Evolutionary conservation across 64 coral and sea anemone species (phyloP).

Genomic region (Pocillopora verrucosa): DNA sequence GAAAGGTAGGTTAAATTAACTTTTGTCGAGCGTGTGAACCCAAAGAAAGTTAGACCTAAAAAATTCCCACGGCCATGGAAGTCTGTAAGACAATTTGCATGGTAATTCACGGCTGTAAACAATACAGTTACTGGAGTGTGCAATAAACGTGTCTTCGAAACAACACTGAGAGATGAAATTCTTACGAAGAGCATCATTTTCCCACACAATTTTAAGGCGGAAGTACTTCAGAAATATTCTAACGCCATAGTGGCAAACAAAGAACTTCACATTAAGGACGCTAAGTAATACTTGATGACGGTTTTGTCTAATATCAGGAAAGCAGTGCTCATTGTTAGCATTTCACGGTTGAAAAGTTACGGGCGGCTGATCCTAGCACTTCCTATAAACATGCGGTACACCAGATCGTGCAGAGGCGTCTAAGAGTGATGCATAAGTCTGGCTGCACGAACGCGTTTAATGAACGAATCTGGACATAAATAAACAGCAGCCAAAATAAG

Average conservation of each 20-base stretch:
- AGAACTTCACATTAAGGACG: neutral
- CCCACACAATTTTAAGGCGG: neutral
- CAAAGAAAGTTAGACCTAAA: neutral
- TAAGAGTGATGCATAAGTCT: neutral
- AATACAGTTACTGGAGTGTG: neutral
- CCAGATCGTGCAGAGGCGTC: neutral
- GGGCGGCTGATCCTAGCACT: neutral
- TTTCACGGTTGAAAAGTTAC: slow-evolving; percentile 34
- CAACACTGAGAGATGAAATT: neutral
- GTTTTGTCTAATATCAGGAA: neutral
- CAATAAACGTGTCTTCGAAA: neutral
- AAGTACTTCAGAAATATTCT: neutral
- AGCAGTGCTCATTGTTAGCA: slow-evolving; percentile 19
- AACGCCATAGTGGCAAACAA: neutral
- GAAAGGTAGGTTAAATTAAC: no score
- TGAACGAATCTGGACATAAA: neutral
- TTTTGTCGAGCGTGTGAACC: neutral
- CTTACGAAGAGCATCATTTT: neutral
- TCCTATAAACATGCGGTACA: neutral
- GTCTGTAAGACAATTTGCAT: neutral
- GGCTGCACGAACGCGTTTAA: neutral
- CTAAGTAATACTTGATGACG: neutral
- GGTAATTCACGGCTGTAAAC: slow-evolving; percentile 9
- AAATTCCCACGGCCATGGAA: slow-evolving; percentile 32
- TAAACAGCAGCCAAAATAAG: neutral